These are phyloP conservation scores for Actinemys pallida DNA, from an alignment of 2,113 vertebrate genomes.

Conservation along the genomic window DNA sequence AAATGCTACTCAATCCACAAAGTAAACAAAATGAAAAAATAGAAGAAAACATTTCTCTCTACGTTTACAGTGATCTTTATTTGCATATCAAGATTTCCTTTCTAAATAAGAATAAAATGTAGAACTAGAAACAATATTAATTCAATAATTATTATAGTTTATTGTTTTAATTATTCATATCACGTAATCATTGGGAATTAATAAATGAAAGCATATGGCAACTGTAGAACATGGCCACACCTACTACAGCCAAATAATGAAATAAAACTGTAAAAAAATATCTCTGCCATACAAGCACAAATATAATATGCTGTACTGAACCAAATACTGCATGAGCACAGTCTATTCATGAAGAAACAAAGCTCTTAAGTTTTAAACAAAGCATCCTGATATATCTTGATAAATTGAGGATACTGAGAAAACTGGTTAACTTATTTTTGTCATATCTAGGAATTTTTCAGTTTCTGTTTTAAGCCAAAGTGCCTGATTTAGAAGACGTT, in stretches of 20 bases:
- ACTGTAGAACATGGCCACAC: not conserved
- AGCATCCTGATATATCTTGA: not conserved
- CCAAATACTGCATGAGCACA: not conserved
- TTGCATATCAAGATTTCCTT: not conserved
- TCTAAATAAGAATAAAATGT: conserved; percentile 8
- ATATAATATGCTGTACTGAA: not conserved
- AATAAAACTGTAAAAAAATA: not conserved
- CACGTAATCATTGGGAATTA: not conserved
- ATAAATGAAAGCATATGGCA: not conserved
- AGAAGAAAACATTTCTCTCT: not conserved
- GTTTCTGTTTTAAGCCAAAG: conserved; percentile 23
- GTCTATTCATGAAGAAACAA: not conserved
- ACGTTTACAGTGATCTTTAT: not conserved
- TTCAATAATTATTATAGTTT: not conserved
- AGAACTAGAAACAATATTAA: not conserved
- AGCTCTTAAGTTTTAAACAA: not conserved
- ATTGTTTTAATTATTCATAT: not conserved
- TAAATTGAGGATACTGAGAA: not conserved
- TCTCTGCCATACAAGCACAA: accelerated
- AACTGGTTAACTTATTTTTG: not conserved
- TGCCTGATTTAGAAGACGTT: not conserved
- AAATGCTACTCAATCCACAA: not conserved
- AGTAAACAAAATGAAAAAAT: not conserved
- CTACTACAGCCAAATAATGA: not conserved
- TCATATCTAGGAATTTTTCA: not conserved